A percentile compares a stretch with the other conserved stretches of the same genome.
Conservation (phyloP, 2,888 invertebrate genomes). For the Steromphala cineraria region DNA sequence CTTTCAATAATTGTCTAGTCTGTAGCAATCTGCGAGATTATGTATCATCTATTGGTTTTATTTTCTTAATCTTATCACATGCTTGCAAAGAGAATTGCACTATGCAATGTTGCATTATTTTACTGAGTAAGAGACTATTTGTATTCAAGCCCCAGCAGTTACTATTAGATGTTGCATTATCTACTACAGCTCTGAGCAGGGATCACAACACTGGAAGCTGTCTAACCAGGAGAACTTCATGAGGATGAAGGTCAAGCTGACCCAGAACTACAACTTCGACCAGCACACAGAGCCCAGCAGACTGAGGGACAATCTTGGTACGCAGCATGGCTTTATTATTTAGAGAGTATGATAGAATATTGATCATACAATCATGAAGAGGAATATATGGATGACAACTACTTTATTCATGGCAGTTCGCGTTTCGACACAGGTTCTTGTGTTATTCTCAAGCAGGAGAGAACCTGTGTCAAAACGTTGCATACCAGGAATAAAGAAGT, state of each 20-base stretch:
- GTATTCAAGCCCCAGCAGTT: no score
- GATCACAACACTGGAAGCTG: constrained; percentile 78
- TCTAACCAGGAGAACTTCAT: constrained; percentile 81
- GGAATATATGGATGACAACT: no score
- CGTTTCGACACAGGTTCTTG: no score
- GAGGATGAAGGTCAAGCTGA: constrained; percentile 81
- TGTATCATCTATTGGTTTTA: not conserved
- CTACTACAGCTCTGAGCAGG: constrained; percentile 28
- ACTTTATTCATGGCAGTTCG: no score
- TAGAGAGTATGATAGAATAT: not conserved
- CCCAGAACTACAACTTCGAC: constrained; percentile 79
- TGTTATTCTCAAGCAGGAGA: no score
- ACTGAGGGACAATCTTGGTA: constrained; percentile 79
- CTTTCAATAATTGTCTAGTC: no score
- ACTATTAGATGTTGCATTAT: not conserved
- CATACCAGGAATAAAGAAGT: no score
- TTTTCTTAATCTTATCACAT: not conserved
- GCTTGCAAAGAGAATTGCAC: not conserved
- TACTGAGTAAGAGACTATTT: no score
- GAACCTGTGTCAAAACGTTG: no score
- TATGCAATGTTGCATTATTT: no score
- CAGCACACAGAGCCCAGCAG: constrained; percentile 80
- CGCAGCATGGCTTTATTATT: not conserved
- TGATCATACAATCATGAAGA: no score
- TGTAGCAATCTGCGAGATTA: no score